phyloP scores from a whole-genome alignment of 2,797 vertebrate genomes.

The Coregonus suidteri region DNA sequence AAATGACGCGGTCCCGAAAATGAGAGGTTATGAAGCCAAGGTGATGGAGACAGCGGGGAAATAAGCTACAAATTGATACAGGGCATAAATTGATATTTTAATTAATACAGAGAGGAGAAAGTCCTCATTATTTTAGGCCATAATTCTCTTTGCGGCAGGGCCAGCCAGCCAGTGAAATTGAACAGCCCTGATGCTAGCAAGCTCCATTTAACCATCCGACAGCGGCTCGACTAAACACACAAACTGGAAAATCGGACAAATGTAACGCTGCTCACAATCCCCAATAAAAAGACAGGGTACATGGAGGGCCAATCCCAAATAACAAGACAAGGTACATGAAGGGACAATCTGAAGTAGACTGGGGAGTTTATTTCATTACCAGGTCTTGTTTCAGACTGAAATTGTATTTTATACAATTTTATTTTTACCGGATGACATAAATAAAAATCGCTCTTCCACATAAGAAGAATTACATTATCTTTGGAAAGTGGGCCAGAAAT shows the following conservation, averaged over 20 bases:
- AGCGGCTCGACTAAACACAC: conserved; percentile 22
- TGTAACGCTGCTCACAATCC: conserved; percentile 27
- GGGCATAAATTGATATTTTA: conserved; percentile 46
- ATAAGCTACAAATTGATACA: conserved; percentile 33
- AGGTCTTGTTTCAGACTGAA: not conserved
- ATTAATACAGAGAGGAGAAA: conserved; percentile 38
- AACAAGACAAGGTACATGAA: too few species aligned
- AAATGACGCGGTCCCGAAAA: conserved; percentile 1
- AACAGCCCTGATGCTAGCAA: conserved; percentile 37
- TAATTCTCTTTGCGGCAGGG: conserved; percentile 32
- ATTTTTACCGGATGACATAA: too few species aligned
- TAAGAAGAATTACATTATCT: not conserved
- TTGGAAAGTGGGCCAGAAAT: not conserved
- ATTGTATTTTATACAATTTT: not conserved
- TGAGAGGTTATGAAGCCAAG: conserved; percentile 8
- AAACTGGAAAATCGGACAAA: conserved; percentile 34
- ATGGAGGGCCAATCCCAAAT: not conserved
- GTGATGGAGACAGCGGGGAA: conserved; percentile 5
- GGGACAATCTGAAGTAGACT: too few species aligned
- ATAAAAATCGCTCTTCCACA: not conserved
- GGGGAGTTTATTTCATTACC: not conserved
- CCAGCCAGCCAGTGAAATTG: conserved; percentile 24
- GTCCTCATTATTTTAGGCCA: conserved; percentile 27
- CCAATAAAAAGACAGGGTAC: conserved; percentile 39
- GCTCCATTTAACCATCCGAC: conserved; percentile 25